Evolutionary conservation across 2,888 invertebrate species (phyloP).

Genomic region (Alviniconcha strummeri): DNA sequence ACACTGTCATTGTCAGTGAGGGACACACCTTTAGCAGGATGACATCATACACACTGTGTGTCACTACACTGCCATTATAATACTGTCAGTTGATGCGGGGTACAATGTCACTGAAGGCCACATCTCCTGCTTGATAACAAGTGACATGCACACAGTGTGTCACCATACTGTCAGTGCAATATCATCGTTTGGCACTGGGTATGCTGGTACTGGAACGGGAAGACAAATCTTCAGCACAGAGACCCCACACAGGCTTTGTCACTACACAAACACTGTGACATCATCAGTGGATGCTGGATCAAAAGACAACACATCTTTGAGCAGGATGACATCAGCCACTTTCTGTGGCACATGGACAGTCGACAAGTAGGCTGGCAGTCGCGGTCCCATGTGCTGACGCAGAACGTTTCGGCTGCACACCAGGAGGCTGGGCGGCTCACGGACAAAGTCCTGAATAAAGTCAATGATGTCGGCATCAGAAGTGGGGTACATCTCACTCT

Average conservation of each 20-base stretch:
- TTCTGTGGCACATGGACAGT: conserved; percentile 22
- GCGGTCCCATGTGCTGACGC: conserved; percentile 28
- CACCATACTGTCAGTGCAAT: too few relatives aligned
- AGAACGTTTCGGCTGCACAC: conserved; percentile 34
- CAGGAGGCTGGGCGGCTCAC: conserved; percentile 34
- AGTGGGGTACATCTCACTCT: conserved; percentile 36
- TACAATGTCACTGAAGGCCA: too few relatives aligned
- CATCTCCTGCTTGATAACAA: too few relatives aligned
- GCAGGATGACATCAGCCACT: conserved; percentile 18
- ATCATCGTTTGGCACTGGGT: too few relatives aligned
- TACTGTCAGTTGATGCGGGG: too few relatives aligned
- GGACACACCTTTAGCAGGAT: too few relatives aligned
- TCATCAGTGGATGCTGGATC: conserved; percentile 16
- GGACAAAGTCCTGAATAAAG: conserved; percentile 25
- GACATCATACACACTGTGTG: too few relatives aligned
- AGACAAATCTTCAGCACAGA: too few relatives aligned
- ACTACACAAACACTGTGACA: not conserved
- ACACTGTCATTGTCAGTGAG: too few relatives aligned
- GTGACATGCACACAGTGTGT: too few relatives aligned
- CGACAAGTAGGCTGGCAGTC: conserved; percentile 9
- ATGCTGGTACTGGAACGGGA: too few relatives aligned
- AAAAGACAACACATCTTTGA: conserved; percentile 28
- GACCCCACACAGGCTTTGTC: not conserved
- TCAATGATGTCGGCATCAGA: conserved; percentile 34
- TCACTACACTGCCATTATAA: too few relatives aligned